phyloP scores from a whole-genome alignment of 1,140 invertebrate genomes.

The Adoxophyes honmai region DNA sequence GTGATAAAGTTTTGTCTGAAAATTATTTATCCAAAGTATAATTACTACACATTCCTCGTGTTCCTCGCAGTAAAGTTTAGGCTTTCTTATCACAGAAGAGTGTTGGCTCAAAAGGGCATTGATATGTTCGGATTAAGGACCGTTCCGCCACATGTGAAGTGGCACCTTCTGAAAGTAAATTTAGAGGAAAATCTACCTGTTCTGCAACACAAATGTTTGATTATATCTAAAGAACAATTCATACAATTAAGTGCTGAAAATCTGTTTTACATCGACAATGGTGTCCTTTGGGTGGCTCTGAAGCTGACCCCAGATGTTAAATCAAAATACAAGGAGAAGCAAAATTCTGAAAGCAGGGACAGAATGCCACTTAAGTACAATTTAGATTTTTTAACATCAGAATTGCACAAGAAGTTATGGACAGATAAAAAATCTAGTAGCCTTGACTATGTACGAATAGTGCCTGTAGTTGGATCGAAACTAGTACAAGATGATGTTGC shows the following conservation, averaged over 20 bases:
- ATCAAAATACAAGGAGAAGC: conserved; percentile 37
- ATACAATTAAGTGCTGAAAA: conserved; percentile 58
- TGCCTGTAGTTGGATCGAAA: conserved; percentile 57
- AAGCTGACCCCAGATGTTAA: conserved; percentile 46
- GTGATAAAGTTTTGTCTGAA: conserved; percentile 63
- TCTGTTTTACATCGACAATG: conserved; percentile 64
- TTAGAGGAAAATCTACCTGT: conserved; percentile 42
- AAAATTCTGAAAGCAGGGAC: conserved; percentile 27
- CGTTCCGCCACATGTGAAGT: conserved; percentile 35
- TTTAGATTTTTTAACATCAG: conserved; percentile 51
- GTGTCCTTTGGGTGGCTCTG: conserved; percentile 55
- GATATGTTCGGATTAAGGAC: conserved; percentile 43
- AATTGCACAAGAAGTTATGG: conserved; percentile 61
- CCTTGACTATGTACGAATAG: conserved; percentile 47
- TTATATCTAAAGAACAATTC: conserved; percentile 55
- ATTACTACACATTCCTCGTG: conserved; percentile 53
- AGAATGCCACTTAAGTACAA: conserved; percentile 36
- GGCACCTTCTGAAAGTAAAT: conserved; percentile 35
- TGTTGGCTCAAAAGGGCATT: conserved; percentile 27
- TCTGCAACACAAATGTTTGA: conserved; percentile 52
- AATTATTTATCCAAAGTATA: conserved; percentile 67
- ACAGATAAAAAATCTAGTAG: conserved; percentile 20
- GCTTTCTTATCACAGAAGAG: conserved; percentile 40
- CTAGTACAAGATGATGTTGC: conserved; percentile 38
- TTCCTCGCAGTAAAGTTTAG: conserved; percentile 64